Evolutionary conservation across 2,113 vertebrate species (phyloP).

Genomic region (Sisor rabdophorus): DNA sequence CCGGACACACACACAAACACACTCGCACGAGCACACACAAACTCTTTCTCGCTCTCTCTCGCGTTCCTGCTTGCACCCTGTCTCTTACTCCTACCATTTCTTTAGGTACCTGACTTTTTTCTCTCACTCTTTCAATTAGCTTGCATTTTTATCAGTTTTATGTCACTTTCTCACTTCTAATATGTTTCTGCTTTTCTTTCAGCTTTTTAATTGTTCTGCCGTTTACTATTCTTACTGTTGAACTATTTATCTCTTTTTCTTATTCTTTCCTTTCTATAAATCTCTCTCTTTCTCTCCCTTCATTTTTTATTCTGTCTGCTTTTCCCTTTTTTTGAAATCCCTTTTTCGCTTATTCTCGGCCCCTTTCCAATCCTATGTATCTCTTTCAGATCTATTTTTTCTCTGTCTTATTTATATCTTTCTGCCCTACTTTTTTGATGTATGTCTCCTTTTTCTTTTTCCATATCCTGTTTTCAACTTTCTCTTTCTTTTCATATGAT

Average conservation of each 20-base stretch:
- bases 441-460: background rate
- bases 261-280: background rate
- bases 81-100: background rate
- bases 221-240: background rate
- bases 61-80: background rate
- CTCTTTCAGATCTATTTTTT: background rate
- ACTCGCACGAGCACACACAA: no score
- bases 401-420: background rate
- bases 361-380: no score
- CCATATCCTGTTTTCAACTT: background rate
- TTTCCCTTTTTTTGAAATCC: background rate
- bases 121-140: background rate
- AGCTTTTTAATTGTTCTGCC: no score
- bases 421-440: background rate
- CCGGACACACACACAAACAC: background rate
- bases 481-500: constrained; percentile 1
- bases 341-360: background rate
- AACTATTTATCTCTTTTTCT: background rate
- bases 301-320: background rate
- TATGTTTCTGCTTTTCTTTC: background rate
- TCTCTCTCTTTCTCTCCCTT: background rate
- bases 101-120: background rate
- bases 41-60: background rate
- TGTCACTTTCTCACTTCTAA: background rate
- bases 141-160: background rate